These are phyloP conservation scores for Acanthurus tractus DNA, from an alignment of 2,797 vertebrate species.

Conservation along the genomic window DNA sequence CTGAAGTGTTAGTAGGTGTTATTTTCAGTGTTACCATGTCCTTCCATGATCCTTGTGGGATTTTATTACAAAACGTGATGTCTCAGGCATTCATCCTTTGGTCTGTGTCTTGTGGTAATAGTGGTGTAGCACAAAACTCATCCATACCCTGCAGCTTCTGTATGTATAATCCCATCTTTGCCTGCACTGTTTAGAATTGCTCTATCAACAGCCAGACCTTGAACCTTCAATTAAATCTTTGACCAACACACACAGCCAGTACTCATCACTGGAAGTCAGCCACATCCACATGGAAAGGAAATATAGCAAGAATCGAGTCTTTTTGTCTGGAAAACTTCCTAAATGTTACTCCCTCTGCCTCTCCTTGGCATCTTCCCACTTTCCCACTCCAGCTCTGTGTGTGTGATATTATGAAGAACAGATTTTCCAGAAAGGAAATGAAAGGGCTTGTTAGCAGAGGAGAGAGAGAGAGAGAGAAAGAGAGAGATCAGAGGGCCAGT, in stretches of 20 bases:
- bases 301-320: slow-evolving; percentile 65
- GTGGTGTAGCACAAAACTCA: slow-evolving; percentile 42
- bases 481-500: slow-evolving; percentile 87
- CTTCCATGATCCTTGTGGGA: slow-evolving; percentile 3
- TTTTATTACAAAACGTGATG: slow-evolving; percentile 15
- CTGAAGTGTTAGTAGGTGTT: background rate
- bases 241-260: slow-evolving; percentile 60
- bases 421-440: slow-evolving; percentile 97
- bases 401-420: slow-evolving; percentile 93
- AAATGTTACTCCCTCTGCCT: slow-evolving; percentile 67
- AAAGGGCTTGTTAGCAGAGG: slow-evolving; percentile 89
- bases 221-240: slow-evolving; percentile 68
- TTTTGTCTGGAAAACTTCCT: slow-evolving; percentile 65
- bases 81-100: slow-evolving; percentile 16
- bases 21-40: slow-evolving; percentile 18
- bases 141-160: slow-evolving; percentile 59
- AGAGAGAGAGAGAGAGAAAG: slow-evolving; percentile 70
- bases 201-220: slow-evolving; percentile 54
- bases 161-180: slow-evolving; percentile 57
- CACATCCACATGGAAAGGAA: slow-evolving; percentile 67
- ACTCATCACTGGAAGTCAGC: slow-evolving; percentile 55
- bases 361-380: slow-evolving; percentile 67
- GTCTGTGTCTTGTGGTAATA: slow-evolving; percentile 31
- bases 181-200: slow-evolving; percentile 45
- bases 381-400: slow-evolving; percentile 72